phyloP scores from a whole-genome alignment of 2,797 vertebrate genomes.

The Zalophus californianus region DNA sequence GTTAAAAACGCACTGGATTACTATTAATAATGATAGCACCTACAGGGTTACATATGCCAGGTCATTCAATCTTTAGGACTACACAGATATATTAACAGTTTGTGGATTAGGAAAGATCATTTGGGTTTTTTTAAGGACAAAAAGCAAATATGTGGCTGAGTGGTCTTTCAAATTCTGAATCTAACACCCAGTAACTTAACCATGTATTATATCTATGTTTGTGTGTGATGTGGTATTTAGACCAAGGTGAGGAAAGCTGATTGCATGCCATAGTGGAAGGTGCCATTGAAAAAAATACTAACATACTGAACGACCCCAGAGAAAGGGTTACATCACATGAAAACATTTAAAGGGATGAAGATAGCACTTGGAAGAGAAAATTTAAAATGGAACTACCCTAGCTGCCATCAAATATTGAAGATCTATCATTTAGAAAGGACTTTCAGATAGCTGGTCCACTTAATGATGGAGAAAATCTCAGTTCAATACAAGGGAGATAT shows the following conservation, averaged over 20 bases:
- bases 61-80: not conserved
- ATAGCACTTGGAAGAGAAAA: not conserved
- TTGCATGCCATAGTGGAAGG: not conserved
- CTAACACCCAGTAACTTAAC: not conserved
- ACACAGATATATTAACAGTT: not conserved
- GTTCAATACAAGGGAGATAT: not conserved
- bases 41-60: not conserved
- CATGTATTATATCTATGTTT: not conserved
- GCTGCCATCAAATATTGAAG: not conserved
- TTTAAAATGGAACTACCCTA: not conserved
- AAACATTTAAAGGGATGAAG: not conserved
- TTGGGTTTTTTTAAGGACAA: not conserved
- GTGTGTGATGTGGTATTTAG: not conserved
- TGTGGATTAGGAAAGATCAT: not conserved
- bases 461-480: not conserved
- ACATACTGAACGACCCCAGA: not conserved
- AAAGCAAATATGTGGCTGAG: not conserved
- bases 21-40: not conserved
- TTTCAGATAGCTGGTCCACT: not conserved
- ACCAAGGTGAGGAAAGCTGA: not conserved
- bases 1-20: not conserved
- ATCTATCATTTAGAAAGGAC: not conserved
- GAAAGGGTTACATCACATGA: not conserved
- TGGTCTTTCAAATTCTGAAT: slow-evolving; percentile 5
- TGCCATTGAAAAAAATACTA: not conserved